A percentile compares a stretch with the other conserved stretches of the same genome.
Conservation (phyloP, 2,113 vertebrate species). For the Todiramphus saurophagus region DNA sequence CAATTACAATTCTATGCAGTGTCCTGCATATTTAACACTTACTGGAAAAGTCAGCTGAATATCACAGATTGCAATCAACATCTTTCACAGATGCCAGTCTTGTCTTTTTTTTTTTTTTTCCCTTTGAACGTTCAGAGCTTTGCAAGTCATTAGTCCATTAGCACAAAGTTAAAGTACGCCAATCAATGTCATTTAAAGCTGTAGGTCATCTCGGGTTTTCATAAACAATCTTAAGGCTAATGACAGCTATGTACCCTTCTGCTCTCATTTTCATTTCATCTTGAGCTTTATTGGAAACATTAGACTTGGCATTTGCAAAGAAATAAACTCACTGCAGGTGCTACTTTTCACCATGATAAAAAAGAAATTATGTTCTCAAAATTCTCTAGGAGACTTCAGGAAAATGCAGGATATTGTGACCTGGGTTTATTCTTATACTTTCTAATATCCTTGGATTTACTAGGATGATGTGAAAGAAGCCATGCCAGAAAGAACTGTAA, state of each 20-base stretch:
- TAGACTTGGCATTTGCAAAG: constrained; percentile 55
- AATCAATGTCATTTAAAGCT: constrained; percentile 61
- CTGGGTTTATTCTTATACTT: constrained; percentile 22
- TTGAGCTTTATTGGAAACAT: constrained; percentile 56
- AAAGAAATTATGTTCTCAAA: constrained; percentile 46
- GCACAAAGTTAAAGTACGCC: constrained; percentile 49
- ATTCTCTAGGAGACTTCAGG: constrained; percentile 27
- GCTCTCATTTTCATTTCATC: constrained; percentile 52
- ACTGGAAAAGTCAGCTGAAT: constrained; percentile 55
- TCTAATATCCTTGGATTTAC: not conserved
- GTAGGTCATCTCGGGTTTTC: constrained; percentile 54
- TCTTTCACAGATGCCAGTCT: constrained; percentile 29
- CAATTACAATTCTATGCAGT: not conserved
- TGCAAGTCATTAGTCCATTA: constrained; percentile 62
- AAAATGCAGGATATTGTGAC: constrained; percentile 27
- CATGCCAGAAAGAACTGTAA: constrained; percentile 11
- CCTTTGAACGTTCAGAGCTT: constrained; percentile 27
- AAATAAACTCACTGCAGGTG: constrained; percentile 19
- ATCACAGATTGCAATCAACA: constrained; percentile 45
- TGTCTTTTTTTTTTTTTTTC: not conserved
- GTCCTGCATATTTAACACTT: constrained; percentile 15
- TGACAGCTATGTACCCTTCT: constrained; percentile 54
- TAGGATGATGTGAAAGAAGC: not conserved
- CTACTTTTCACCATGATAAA: constrained; percentile 51
- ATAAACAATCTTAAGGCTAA: constrained; percentile 67